phyloP scores from a whole-genome alignment of 2,113 vertebrate genomes.

The Perca flavescens region DNA sequence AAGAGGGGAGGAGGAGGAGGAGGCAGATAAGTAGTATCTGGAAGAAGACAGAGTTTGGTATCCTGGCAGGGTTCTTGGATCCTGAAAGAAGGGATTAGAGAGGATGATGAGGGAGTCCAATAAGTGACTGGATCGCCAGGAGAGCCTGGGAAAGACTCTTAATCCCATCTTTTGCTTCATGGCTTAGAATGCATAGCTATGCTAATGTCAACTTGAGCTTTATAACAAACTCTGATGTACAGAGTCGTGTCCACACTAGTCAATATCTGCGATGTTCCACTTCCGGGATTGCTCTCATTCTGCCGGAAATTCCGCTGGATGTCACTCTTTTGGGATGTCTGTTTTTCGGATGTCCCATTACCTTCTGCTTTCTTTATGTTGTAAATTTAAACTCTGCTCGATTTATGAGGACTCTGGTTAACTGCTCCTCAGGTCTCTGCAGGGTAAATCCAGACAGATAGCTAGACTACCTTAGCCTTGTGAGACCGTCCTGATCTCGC shows the following conservation, averaged over 20 bases:
- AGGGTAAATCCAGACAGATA: no score
- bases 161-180: conserved; percentile 1
- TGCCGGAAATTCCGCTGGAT: no score
- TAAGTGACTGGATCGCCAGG: conserved; percentile 29
- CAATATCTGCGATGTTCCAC: no score
- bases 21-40: conserved; percentile 10
- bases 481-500: no score
- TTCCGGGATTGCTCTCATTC: no score
- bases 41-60: conserved; percentile 39
- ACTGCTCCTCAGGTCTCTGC: no score
- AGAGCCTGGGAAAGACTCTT: conserved; percentile 50
- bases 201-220: conserved; percentile 5
- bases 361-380: no score
- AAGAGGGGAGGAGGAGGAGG: background rate
- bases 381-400: no score
- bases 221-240: background rate
- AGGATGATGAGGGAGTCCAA: conserved; percentile 47
- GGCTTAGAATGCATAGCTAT: background rate
- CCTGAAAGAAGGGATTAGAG: conserved; percentile 71
- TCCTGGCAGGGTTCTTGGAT: conserved; percentile 32
- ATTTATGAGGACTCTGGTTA: no score
- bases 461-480: no score
- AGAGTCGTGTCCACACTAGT: background rate
- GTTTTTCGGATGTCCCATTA: no score
- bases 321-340: no score